These are phyloP conservation scores for Aphodius granarius DNA, from an alignment of 2,888 invertebrate genomes.

Conservation along the genomic window DNA sequence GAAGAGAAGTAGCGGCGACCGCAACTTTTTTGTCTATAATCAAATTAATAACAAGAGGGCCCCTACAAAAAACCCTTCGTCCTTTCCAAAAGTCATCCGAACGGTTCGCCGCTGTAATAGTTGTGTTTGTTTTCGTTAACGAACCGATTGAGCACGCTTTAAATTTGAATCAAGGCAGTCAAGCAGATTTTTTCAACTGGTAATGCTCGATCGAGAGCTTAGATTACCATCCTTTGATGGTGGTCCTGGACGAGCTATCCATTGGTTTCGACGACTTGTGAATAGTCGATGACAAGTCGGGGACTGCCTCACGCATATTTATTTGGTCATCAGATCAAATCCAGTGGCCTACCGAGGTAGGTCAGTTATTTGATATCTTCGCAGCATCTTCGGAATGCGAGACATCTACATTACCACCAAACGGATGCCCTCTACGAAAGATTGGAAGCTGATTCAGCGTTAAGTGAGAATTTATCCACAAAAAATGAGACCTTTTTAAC, in stretches of 20 bases:
- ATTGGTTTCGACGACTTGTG: neutral
- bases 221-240: neutral
- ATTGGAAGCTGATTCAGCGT: neutral
- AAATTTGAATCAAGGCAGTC: neutral
- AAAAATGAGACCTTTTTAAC: too few species aligned
- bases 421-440: neutral
- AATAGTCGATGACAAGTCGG: neutral
- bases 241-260: neutral
- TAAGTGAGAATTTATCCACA: neutral
- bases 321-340: neutral
- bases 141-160: neutral
- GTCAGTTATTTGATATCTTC: neutral
- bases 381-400: neutral
- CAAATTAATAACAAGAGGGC: slow-evolving; percentile 17
- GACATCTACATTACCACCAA: neutral
- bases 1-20: slow-evolving; percentile 1
- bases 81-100: neutral
- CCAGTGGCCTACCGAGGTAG: neutral
- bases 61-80: slow-evolving; percentile 6
- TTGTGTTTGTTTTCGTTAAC: slow-evolving; percentile 12
- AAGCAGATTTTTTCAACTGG: neutral
- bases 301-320: neutral
- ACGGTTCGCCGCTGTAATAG: slow-evolving; percentile 7
- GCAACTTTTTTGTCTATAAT: slow-evolving; percentile 23
- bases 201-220: slow-evolving; percentile 2